Conservation (phyloP, 1,140 invertebrate genomes). For the Aradophagus sp. region DNA sequence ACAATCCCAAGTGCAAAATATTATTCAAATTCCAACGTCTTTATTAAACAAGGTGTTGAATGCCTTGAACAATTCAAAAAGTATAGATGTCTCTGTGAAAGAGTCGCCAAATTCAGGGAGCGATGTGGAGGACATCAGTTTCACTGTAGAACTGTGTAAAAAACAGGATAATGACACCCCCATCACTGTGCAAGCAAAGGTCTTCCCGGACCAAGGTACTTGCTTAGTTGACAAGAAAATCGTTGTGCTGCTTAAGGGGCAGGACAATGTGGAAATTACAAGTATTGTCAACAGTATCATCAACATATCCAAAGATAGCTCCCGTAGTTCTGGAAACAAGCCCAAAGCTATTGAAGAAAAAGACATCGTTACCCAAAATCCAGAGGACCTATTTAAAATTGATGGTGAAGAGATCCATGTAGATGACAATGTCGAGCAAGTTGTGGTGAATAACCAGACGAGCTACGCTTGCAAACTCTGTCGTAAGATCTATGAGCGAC, state of each 20-base stretch:
- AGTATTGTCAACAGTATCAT: slow-evolving; percentile 67
- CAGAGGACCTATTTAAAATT: slow-evolving; percentile 69
- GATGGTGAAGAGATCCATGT: slow-evolving; percentile 73
- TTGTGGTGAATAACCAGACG: slow-evolving; percentile 63
- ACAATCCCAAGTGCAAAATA: slow-evolving; percentile 42
- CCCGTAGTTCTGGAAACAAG: slow-evolving; percentile 52
- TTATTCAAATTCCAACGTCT: slow-evolving; percentile 71
- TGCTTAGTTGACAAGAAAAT: slow-evolving; percentile 70
- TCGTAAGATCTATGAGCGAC: slow-evolving; percentile 69
- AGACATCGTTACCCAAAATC: slow-evolving; percentile 64
- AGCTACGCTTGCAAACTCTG: slow-evolving; percentile 71
- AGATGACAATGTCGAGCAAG: slow-evolving; percentile 70
- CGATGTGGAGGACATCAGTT: slow-evolving; percentile 71
- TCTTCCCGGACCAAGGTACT: slow-evolving; percentile 72
- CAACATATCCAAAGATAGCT: slow-evolving; percentile 50
- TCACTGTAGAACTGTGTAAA: slow-evolving; percentile 69
- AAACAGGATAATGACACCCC: slow-evolving; percentile 59
- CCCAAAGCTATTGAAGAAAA: slow-evolving; percentile 64
- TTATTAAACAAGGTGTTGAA: slow-evolving; percentile 71
- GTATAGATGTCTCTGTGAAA: slow-evolving; percentile 70
- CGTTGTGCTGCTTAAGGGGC: slow-evolving; percentile 64
- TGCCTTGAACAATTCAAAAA: slow-evolving; percentile 65
- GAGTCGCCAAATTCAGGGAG: slow-evolving; percentile 66
- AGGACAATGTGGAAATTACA: slow-evolving; percentile 64
- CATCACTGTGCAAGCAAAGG: slow-evolving; percentile 66